phyloP scores from a whole-genome alignment of 2,113 vertebrate genomes.

The Pantherophis guttatus region DNA sequence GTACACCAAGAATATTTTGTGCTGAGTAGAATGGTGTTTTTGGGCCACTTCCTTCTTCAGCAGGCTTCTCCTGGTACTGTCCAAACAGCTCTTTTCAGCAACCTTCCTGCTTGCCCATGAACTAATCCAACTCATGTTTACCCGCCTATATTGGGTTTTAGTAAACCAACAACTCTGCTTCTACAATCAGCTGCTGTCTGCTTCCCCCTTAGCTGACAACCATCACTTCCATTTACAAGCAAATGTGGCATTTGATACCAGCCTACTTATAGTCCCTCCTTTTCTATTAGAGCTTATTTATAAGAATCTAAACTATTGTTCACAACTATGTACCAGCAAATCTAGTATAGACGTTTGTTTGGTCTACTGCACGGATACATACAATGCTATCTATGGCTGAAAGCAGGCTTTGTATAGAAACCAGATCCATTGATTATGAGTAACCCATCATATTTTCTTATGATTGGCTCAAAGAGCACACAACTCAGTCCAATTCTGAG shows the following conservation, averaged over 20 bases:
- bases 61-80: neutral
- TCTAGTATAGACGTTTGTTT: neutral
- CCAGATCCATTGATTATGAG: neutral
- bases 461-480: neutral
- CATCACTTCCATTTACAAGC: neutral
- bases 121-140: neutral
- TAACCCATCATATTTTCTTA: neutral
- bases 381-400: neutral
- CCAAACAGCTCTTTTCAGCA: neutral
- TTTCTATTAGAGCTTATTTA: neutral
- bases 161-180: neutral
- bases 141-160: neutral
- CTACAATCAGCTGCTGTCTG: neutral
- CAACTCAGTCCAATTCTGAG: neutral
- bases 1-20: neutral
- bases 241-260: neutral
- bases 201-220: neutral
- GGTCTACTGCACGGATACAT: neutral
- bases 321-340: neutral
- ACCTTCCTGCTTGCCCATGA: neutral
- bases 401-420: neutral
- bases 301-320: neutral
- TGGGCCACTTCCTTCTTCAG: neutral
- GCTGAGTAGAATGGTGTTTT: neutral
- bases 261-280: neutral